A percentile compares a stretch with the other conserved stretches of the same genome.
phyloP scores from a whole-genome alignment of 2,797 vertebrate genomes.

The Oceanodroma leucorhoa region DNA sequence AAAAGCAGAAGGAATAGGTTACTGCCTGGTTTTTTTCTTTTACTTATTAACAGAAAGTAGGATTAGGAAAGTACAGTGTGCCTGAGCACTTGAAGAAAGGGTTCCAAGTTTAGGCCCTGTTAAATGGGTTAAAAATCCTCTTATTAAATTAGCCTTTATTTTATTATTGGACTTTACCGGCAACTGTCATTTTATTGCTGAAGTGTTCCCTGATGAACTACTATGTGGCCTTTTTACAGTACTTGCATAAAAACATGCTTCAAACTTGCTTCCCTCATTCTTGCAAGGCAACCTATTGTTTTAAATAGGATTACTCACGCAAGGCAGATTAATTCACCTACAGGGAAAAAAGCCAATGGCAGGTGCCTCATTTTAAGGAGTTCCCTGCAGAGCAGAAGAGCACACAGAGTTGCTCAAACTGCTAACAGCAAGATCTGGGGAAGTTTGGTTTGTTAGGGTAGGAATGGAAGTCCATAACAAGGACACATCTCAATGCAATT shows the following conservation, averaged over 20 bases:
- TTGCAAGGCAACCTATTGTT: conserved; percentile 28
- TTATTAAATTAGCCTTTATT: conserved; percentile 52
- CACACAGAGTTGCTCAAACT: background rate
- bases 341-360: background rate
- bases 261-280: background rate
- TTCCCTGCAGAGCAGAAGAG: conserved; percentile 2
- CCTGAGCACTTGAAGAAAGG: background rate
- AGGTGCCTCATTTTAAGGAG: background rate
- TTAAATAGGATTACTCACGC: conserved; percentile 35
- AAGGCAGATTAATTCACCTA: conserved; percentile 42
- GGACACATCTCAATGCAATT: background rate
- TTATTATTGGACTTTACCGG: conserved; percentile 29
- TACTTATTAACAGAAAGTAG: background rate
- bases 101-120: background rate
- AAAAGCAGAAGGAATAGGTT: background rate
- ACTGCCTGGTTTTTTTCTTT: background rate
- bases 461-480: background rate
- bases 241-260: background rate
- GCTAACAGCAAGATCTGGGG: background rate
- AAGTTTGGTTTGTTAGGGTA: background rate
- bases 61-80: background rate
- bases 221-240: background rate
- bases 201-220: conserved; percentile 35
- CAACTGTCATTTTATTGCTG: conserved; percentile 32
- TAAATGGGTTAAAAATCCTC: conserved; percentile 32